A percentile compares a stretch with the other conserved stretches of the same genome.
Conservation (phyloP, 2,888 invertebrate genomes). For the Spisula subtruncata region DNA sequence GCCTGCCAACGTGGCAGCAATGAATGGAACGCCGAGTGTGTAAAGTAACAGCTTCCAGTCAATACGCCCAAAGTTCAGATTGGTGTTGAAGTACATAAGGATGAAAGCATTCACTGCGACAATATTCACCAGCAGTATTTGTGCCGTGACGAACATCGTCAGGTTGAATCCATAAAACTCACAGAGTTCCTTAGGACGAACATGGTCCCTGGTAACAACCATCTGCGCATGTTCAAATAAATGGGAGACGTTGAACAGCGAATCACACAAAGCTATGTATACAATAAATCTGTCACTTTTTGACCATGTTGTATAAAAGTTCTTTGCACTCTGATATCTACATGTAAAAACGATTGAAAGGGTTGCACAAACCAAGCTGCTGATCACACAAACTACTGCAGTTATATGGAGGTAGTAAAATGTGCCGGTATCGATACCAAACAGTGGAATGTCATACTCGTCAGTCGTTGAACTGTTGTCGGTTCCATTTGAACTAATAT, state of each 20-base stretch:
- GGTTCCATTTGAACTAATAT: too few relatives aligned
- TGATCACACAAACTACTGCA: slow-evolving; percentile 57
- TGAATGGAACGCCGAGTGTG: slow-evolving; percentile 70
- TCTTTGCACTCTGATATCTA: slow-evolving; percentile 13
- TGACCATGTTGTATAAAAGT: slow-evolving; percentile 40
- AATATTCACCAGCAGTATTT: slow-evolving; percentile 72
- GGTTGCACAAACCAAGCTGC: slow-evolving; percentile 57
- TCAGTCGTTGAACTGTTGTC: too few relatives aligned
- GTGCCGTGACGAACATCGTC: slow-evolving; percentile 68
- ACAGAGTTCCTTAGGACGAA: slow-evolving; percentile 66
- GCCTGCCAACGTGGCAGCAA: slow-evolving; percentile 60
- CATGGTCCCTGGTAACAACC: slow-evolving; percentile 62
- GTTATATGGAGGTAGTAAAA: slow-evolving; percentile 66
- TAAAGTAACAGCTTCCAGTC: slow-evolving; percentile 70
- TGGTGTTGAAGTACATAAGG: slow-evolving; percentile 66
- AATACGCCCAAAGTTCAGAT: slow-evolving; percentile 65
- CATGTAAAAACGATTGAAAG: slow-evolving; percentile 56
- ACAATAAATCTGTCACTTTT: slow-evolving; percentile 70
- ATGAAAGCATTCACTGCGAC: slow-evolving; percentile 70
- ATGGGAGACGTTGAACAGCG: slow-evolving; percentile 67
- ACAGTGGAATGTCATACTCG: slow-evolving; percentile 66
- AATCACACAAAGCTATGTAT: slow-evolving; percentile 71
- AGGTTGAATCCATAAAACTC: slow-evolving; percentile 71
- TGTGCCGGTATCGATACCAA: slow-evolving; percentile 56
- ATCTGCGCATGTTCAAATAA: slow-evolving; percentile 71